These are phyloP conservation scores for Drosophila formosana DNA, from an alignment of 2,888 invertebrate genomes.

Conservation along the genomic window DNA sequence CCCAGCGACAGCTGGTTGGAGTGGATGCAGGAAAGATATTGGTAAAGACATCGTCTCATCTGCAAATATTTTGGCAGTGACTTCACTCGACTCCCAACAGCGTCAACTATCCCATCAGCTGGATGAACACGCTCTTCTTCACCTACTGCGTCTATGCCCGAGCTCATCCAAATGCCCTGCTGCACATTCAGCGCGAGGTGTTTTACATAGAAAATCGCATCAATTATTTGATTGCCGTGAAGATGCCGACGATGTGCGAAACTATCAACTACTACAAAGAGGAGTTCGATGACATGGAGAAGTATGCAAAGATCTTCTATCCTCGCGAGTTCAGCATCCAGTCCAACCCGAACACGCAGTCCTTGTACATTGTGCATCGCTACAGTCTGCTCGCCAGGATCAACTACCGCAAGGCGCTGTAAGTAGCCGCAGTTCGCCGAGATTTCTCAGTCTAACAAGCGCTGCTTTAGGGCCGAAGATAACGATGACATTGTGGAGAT, in stretches of 20 bases:
- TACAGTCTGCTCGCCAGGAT: slow-evolving; percentile 55
- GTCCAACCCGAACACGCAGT: slow-evolving; percentile 59
- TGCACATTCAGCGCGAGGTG: slow-evolving; percentile 50
- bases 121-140: slow-evolving; percentile 70
- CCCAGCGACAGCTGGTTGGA: slow-evolving; percentile 70
- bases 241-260: slow-evolving; percentile 37
- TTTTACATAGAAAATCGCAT: slow-evolving; percentile 67
- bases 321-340: slow-evolving; percentile 62
- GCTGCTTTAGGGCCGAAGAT: slow-evolving; percentile 88
- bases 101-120: slow-evolving; percentile 46
- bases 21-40: slow-evolving; percentile 75
- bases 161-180: slow-evolving; percentile 45
- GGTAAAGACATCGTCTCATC: slow-evolving; percentile 49
- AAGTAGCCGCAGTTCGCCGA: slow-evolving; percentile 34
- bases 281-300: slow-evolving; percentile 53
- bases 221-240: slow-evolving; percentile 57
- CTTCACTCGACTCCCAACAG: slow-evolving; percentile 19
- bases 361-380: slow-evolving; percentile 62
- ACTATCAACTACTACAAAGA: slow-evolving; percentile 36
- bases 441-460: neutral
- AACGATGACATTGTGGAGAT: slow-evolving; percentile 90
- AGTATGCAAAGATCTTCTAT: slow-evolving; percentile 53
- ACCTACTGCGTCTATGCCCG: slow-evolving; percentile 65
- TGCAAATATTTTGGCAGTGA: neutral
- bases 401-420: slow-evolving; percentile 78